Evolutionary conservation across 2,888 invertebrate species (phyloP), one percentile per base, ranked within the genome.

Genomic region (Ophion slaviceki): DNA sequence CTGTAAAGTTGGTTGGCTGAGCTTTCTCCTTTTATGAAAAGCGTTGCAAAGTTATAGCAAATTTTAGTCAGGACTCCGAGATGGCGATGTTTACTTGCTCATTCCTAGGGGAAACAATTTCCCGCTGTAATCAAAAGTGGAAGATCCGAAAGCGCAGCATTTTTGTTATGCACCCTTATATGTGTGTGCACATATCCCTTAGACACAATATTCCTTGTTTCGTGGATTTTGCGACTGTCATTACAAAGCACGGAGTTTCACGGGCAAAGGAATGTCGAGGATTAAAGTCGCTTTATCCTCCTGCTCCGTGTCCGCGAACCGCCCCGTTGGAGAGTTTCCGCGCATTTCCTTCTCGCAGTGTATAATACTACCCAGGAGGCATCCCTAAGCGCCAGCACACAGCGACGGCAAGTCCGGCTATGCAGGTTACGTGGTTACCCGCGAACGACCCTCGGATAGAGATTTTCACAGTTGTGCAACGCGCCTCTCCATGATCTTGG

Each of bases 211-310:
- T 62, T 74, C 71, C 67, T 59, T 80, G 76, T 82, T 83, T 72
- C 72, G 61, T 61, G 62, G 68, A 82, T 80, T 82, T 77, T 57
- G 71, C 57, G 72, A 68, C 40, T 62, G 59, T 59, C 62, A 14
- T 68, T 47, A 14, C 40, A 80, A 80, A 72, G 66, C 71, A 72
- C 45, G 72, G 61, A 72, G 75, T 67, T 70, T 17, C 57, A 40
- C 17, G 45, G 24, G 32, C 32, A 40, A 53, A 59, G 59, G 40
- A 77, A 72, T 64, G 83, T 64, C 72, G 80, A 83, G 77, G 77
- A 87, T 87, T 85, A 85, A 85, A 87, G 85, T 85, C 80, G 74
- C 80, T 82, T 85, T 85, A 87, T 80, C 82, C 77, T 80, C 57
- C 72, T 64, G 14, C 40, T 64, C 53, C 6, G 11, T 53, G 61